Percentiles rank a stretch among this genome's conserved stretches.
Evolutionary conservation across 2,797 vertebrate species (phyloP).

Genomic region (Sphenopsis melanotis): DNA sequence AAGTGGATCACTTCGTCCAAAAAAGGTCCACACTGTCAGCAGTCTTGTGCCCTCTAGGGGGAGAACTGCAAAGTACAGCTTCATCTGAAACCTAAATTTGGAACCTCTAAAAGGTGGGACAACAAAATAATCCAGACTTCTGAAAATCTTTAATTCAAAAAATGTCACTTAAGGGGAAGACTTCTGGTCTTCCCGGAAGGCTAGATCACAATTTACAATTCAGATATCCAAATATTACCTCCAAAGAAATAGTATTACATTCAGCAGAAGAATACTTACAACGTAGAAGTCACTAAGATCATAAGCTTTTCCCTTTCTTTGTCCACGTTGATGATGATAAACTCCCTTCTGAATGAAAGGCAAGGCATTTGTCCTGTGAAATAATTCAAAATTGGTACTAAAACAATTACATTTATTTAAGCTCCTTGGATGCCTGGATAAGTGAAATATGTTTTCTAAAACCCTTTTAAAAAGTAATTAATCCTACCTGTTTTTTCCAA

Average conservation of each 20-base stretch:
- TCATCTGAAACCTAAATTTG: background rate
- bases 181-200: background rate
- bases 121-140: background rate
- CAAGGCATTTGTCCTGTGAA: slow-evolving; percentile 74
- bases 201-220: background rate
- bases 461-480: background rate
- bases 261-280: slow-evolving; percentile 60
- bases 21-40: background rate
- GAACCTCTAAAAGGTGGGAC: background rate
- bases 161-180: background rate
- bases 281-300: slow-evolving; percentile 69
- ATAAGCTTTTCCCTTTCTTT: slow-evolving; percentile 70
- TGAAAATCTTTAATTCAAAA: background rate
- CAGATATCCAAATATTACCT: background rate
- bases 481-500: slow-evolving; percentile 81
- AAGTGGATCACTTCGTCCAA: background rate
- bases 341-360: slow-evolving; percentile 78
- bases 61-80: background rate
- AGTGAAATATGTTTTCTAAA: background rate
- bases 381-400: slow-evolving; percentile 16
- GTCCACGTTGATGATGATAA: slow-evolving; percentile 73
- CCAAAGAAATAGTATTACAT: background rate
- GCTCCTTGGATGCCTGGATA: background rate
- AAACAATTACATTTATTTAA: background rate
- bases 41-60: slow-evolving; percentile 18